Percentiles rank a stretch among this genome's conserved stretches.
phyloP scores from a whole-genome alignment of 1,140 invertebrate species.

The Macrobrachium rosenbergii region DNA sequence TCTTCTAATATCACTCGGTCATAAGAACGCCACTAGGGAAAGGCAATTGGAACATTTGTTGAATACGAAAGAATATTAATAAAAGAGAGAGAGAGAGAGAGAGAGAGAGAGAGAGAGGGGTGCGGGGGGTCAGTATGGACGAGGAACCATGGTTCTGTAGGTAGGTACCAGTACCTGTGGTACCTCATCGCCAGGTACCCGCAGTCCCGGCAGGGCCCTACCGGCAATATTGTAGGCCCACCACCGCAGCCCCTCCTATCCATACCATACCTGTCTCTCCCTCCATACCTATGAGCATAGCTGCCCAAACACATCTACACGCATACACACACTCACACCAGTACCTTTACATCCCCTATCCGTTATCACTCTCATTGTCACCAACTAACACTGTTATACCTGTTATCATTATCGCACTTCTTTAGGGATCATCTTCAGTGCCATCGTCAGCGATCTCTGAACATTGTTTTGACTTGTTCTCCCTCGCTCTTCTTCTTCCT shows the following conservation, averaged over 20 bases:
- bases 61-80: no score
- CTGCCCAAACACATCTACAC: not conserved
- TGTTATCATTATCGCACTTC: not conserved
- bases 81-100: not conserved
- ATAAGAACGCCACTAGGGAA: no score
- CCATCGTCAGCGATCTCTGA: not conserved
- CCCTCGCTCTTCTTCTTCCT: not conserved
- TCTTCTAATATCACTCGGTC: no score
- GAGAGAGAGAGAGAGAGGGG: not conserved
- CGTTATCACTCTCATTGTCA: not conserved
- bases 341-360: not conserved
- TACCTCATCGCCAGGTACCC: not conserved
- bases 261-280: not conserved
- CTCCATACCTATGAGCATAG: not conserved
- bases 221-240: slow-evolving; percentile 58
- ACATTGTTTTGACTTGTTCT: not conserved
- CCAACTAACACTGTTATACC: no score
- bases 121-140: slow-evolving; percentile 25
- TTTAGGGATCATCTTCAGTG: not conserved
- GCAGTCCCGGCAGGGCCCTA: slow-evolving; percentile 16
- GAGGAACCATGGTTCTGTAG: not conserved
- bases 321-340: not conserved
- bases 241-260: not conserved
- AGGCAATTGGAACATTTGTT: no score
- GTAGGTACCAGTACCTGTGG: not conserved